These are phyloP conservation scores for Haliclystus octoradiatus DNA, from an alignment of 30 jellyfish, hydroid and myxozoan species.

Conservation along the genomic window DNA sequence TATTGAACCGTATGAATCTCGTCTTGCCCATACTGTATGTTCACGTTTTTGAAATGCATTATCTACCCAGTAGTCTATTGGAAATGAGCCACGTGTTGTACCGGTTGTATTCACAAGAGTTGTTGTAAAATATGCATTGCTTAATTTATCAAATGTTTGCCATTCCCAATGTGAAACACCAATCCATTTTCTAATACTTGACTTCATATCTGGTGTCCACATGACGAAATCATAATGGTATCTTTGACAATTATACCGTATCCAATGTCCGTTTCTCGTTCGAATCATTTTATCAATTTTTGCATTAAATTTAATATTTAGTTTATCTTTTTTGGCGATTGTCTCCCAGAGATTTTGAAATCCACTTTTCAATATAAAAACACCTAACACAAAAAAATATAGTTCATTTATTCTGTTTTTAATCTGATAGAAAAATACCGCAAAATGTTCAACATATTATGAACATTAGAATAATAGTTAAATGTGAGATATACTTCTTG, in stretches of 20 bases:
- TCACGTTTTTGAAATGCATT: constrained; percentile 24
- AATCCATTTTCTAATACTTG: background rate
- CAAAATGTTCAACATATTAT: too few relatives aligned
- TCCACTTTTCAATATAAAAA: background rate
- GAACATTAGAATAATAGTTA: too few relatives aligned
- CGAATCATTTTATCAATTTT: background rate
- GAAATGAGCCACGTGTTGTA: constrained; percentile 1
- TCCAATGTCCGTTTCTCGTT: background rate
- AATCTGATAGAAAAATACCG: too few relatives aligned
- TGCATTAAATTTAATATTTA: background rate
- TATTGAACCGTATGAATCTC: constrained; percentile 16
- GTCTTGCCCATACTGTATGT: constrained; percentile 27
- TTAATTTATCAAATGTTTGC: background rate
- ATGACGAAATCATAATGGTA: constrained; percentile 2
- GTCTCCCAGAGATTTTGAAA: constrained; percentile 10
- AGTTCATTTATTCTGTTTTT: too few relatives aligned
- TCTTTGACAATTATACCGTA: too few relatives aligned
- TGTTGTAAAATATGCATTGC: background rate
- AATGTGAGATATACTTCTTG: too few relatives aligned
- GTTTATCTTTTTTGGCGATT: constrained; percentile 3
- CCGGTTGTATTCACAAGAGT: constrained; percentile 4
- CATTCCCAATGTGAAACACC: constrained; percentile 5
- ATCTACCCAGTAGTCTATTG: constrained; percentile 31
- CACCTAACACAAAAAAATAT: background rate
- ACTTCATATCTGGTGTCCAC: constrained; percentile 13